Evolutionary conservation across 2,888 invertebrate species (phyloP).

Genomic region (Fabriciana adippe): DNA sequence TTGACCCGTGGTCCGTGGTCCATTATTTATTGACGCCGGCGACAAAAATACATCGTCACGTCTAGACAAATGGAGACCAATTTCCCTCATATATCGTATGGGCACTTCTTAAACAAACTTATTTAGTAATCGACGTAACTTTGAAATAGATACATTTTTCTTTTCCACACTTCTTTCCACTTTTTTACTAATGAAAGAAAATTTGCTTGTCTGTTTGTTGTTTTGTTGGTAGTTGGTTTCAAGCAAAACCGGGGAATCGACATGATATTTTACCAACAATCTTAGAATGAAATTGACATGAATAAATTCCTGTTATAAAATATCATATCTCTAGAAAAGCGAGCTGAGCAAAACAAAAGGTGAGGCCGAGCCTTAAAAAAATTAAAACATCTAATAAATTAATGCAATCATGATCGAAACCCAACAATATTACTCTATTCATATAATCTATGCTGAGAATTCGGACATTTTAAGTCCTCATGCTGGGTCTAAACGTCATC

Average conservation of each 20-base stretch:
- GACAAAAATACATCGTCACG: conserved; percentile 71
- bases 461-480: conserved; percentile 12
- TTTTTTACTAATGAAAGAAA: too few species aligned
- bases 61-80: conserved; percentile 37
- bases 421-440: background rate
- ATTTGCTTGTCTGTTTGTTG: too few species aligned
- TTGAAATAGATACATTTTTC: conserved; percentile 1
- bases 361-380: background rate
- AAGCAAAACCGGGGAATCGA: too few species aligned
- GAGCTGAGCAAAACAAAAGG: too few species aligned
- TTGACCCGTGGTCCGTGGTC: conserved; percentile 55
- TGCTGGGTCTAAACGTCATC: conserved; percentile 9
- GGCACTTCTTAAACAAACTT: conserved; percentile 24
- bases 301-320: too few species aligned
- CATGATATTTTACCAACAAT: too few species aligned
- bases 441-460: conserved; percentile 6
- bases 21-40: conserved; percentile 72
- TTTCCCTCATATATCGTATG: conserved; percentile 28
- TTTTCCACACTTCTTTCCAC: background rate
- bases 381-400: background rate
- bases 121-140: conserved; percentile 17
- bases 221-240: too few species aligned
- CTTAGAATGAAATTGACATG: too few species aligned
- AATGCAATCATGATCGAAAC: too few species aligned
- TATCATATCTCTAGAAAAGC: too few species aligned